phyloP scores from a whole-genome alignment of 1,140 invertebrate genomes.

The Papilio polytes region DNA sequence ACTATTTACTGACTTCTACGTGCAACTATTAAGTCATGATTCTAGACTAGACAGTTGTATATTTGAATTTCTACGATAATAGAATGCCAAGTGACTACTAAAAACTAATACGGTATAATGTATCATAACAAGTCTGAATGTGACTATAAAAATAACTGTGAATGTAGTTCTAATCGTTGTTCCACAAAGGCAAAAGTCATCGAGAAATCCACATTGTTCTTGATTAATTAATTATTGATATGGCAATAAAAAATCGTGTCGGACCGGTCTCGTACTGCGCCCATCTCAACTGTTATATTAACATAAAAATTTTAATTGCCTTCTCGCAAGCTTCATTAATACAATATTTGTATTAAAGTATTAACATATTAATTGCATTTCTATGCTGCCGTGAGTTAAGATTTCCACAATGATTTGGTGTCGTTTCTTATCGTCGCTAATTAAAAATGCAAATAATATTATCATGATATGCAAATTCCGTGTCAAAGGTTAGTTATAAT shows the following conservation, averaged over 20 bases:
- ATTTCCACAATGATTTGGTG: background rate
- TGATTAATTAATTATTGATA: conserved; percentile 75
- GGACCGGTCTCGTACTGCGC: conserved; percentile 61
- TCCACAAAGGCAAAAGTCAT: conserved; percentile 57
- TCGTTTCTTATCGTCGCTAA: conserved; percentile 45
- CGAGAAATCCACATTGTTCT: conserved; percentile 59
- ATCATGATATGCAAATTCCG: conserved; percentile 49
- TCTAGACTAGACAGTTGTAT: background rate
- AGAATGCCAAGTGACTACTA: background rate
- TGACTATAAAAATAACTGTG: conserved; percentile 8
- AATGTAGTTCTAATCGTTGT: conserved; percentile 6
- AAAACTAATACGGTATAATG: background rate
- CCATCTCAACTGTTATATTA: conserved; percentile 58
- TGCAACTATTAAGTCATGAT: background rate
- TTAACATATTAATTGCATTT: conserved; percentile 52
- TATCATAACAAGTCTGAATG: background rate
- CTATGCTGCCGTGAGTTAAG: conserved; percentile 41
- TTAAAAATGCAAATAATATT: conserved; percentile 48
- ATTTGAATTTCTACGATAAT: background rate
- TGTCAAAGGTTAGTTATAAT: conserved; percentile 33
- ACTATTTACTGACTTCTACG: background rate
- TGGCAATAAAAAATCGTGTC: conserved; percentile 58
- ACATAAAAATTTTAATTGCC: conserved; percentile 81
- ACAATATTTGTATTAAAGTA: conserved; percentile 52
- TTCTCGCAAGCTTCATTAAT: conserved; percentile 62